Conservation (phyloP, 2,797 vertebrate genomes). For the Emys orbicularis region DNA sequence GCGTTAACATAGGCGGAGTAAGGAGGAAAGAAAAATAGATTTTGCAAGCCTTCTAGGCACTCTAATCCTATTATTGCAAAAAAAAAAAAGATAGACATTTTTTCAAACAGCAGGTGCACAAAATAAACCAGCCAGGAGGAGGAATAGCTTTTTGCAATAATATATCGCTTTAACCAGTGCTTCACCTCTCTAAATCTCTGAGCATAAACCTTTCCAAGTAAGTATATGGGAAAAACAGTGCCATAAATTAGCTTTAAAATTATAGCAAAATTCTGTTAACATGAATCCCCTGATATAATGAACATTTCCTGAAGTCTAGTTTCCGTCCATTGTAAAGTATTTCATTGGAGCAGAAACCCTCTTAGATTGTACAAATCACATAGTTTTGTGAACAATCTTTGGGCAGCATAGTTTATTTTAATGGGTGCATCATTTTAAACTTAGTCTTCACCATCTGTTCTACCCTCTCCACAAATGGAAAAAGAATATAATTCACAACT, state of each 20-base stretch:
- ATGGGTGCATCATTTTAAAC: conserved; percentile 33
- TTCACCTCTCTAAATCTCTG: conserved; percentile 38
- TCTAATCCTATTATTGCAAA: conserved; percentile 24
- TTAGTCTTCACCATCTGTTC: conserved; percentile 32
- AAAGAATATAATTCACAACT: conserved; percentile 41
- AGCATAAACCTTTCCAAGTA: conserved; percentile 3
- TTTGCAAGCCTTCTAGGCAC: neutral
- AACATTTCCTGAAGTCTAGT: neutral
- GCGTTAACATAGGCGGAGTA: neutral
- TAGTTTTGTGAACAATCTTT: neutral
- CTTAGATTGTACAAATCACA: neutral
- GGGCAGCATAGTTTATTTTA: conserved; percentile 16
- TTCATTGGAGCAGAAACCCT: neutral
- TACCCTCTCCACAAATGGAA: conserved; percentile 30
- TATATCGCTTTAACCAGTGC: conserved; percentile 12
- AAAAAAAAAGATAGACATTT: neutral
- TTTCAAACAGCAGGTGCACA: conserved; percentile 26
- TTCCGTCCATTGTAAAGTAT: neutral
- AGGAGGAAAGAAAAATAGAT: neutral
- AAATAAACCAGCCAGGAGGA: conserved; percentile 49
- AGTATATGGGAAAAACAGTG: neutral
- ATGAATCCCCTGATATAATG: neutral
- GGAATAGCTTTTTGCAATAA: conserved; percentile 2
- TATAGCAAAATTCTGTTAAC: neutral
- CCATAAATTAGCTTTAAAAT: conserved; percentile 5